Conservation (phyloP, 1,140 invertebrate genomes). For the Aleiodes sp. region DNA sequence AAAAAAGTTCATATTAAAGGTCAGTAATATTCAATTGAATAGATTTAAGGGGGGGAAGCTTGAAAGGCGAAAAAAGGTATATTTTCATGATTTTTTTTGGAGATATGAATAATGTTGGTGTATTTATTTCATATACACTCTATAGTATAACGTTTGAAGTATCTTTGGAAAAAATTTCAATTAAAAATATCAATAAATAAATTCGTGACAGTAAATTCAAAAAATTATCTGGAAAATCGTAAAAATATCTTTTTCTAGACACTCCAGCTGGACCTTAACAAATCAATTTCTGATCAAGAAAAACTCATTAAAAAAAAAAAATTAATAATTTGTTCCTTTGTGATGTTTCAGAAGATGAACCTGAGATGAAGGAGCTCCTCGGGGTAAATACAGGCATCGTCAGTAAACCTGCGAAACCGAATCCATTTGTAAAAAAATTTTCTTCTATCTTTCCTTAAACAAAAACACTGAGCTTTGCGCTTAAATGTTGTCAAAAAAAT, state of each 20-base stretch:
- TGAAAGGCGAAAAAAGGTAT: too few species aligned
- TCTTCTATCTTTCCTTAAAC: constrained; percentile 48
- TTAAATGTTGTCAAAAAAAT: constrained; percentile 2
- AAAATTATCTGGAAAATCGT: too few species aligned
- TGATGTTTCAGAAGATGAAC: constrained; percentile 58
- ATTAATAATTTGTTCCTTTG: not conserved
- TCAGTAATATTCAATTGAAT: constrained; percentile 36
- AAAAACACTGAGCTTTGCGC: constrained; percentile 38
- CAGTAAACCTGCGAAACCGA: constrained; percentile 64
- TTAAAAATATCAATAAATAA: too few species aligned
- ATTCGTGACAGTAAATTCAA: too few species aligned
- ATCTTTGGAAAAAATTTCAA: too few species aligned
- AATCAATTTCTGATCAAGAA: not conserved
- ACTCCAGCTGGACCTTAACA: too few species aligned
- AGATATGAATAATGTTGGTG: too few species aligned
- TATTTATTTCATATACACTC: too few species aligned
- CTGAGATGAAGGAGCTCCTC: constrained; percentile 64
- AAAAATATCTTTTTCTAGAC: too few species aligned
- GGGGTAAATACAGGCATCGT: constrained; percentile 65
- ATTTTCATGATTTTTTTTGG: too few species aligned
- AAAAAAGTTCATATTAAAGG: constrained; percentile 60
- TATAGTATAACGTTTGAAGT: too few species aligned
- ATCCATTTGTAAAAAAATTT: constrained; percentile 67
- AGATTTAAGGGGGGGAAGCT: too few species aligned
- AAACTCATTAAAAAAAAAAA: not conserved